Conservation (phyloP, 30 jellyfish, hydroid and myxozoan species). For the Catostylus mosaicus region DNA sequence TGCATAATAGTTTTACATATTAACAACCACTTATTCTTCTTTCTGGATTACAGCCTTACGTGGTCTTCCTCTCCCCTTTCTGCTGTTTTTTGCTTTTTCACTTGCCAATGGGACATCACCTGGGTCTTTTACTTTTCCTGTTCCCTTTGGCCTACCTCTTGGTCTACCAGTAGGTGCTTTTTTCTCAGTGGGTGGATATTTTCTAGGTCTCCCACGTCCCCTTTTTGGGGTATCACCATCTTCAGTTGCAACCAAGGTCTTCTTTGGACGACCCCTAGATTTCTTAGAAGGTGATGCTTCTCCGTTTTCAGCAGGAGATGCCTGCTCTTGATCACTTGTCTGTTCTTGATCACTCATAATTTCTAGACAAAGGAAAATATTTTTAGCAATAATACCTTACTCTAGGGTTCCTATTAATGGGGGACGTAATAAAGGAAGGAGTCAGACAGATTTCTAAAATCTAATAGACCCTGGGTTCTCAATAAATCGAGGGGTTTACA, state of each 20-base stretch:
- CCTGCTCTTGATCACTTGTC: not conserved
- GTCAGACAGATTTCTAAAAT: too few species aligned
- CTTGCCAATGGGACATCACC: constrained; percentile 60
- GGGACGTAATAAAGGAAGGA: too few species aligned
- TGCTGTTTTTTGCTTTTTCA: constrained; percentile 48
- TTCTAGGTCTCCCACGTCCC: constrained; percentile 58
- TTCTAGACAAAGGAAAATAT: not conserved
- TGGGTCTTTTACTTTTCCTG: constrained; percentile 34
- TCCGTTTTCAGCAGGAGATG: constrained; percentile 3
- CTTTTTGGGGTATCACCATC: constrained; percentile 30
- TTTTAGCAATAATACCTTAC: not conserved
- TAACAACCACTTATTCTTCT: not conserved
- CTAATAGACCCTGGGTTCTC: too few species aligned
- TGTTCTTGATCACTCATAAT: constrained; percentile 42
- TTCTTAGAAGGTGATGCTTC: constrained; percentile 31
- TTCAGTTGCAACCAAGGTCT: constrained; percentile 2
- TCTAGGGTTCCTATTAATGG: too few species aligned
- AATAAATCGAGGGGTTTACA: too few species aligned
- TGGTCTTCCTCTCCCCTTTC: constrained; percentile 47
- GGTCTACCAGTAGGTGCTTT: constrained; percentile 51
- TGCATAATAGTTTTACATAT: not conserved
- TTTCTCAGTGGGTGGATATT: constrained; percentile 41
- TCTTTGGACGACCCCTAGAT: constrained; percentile 36
- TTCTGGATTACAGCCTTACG: constrained; percentile 10
- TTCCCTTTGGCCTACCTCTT: constrained; percentile 61